A percentile compares a stretch with the other conserved stretches of the same genome.
Evolutionary conservation across 2,797 vertebrate species (phyloP).

Genomic region (Ciconia nigra): DNA sequence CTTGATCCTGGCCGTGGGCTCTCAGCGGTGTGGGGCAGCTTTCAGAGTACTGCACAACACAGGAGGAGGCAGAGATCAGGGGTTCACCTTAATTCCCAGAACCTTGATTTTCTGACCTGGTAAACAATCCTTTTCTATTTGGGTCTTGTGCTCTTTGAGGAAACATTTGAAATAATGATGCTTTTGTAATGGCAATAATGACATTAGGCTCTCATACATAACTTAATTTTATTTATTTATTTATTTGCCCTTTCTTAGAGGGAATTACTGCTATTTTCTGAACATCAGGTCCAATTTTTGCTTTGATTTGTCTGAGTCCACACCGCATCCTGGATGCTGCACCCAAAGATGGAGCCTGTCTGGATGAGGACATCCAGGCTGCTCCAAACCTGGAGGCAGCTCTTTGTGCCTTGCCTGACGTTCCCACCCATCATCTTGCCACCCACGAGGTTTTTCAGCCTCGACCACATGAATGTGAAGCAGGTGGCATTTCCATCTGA

Average conservation of each 20-base stretch:
- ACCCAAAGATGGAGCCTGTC: not conserved
- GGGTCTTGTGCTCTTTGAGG: not conserved
- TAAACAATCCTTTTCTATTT: not conserved
- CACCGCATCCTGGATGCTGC: not conserved
- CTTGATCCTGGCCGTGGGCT: rapidly evolving
- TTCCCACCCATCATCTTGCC: not conserved
- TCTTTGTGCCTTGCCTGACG: rapidly evolving
- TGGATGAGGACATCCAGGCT: not conserved
- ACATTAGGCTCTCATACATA: not conserved
- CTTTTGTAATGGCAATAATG: not conserved
- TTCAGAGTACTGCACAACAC: rapidly evolving
- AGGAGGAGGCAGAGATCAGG: not conserved
- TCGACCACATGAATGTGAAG: rapidly evolving
- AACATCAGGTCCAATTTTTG: not conserved
- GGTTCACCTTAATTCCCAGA: not conserved
- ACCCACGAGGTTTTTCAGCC: not conserved
- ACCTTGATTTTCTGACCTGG: not conserved
- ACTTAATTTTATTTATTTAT: slow-evolving; percentile 22
- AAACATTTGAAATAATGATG: not conserved
- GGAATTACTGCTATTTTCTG: slow-evolving; percentile 48
- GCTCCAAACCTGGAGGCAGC: not conserved
- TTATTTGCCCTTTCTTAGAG: slow-evolving; percentile 45
- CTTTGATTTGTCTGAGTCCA: not conserved
- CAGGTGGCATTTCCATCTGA: not conserved
- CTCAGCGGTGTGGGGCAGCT: not conserved